Evolutionary conservation across 2,113 vertebrate genomes (phyloP), one percentile per base, ranked within the genome.

Genomic region (Taurulus bubalis): DNA sequence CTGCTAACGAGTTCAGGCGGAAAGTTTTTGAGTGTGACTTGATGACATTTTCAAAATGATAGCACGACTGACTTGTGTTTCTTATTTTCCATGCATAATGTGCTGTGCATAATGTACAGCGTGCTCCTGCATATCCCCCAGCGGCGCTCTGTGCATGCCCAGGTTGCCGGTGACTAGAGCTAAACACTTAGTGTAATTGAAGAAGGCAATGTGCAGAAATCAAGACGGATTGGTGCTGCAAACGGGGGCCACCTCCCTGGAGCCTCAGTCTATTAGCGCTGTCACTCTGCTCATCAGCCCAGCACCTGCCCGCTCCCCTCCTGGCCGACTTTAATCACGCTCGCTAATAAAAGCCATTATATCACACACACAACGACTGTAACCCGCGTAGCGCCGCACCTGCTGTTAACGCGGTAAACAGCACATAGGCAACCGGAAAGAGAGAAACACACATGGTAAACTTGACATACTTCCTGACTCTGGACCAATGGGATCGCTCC

Each of bases 211-310:
- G 89, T 91, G 91, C 89, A 84, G 87, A 95, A 95, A 94, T 94
- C 92, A 95, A 94, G 95, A 95, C 89, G 88, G 93, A 95, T 95
- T 77, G 87, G 90, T 83, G 86, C 85, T 71, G 87, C 88, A 81
- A 90, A 91, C 86, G 80, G 85, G 85, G 93, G 92, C 89, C 92
- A 90, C 89, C 90, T 93, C 94, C 93, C 91, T 84, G 80, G 94
- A 92, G 93, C 88, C 87, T 70, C 84, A 84, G 91, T 92, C 94
- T 90, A 94, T 95, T 94, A 94, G 90, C 94, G 91, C 90, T 93
- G 95, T 94, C 94, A 94, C 93, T 93, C 92, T 93, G 93, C 92
- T 94, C 94, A 94, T 94, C 90, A 92, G 90, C 90, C 86, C 88
- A 79, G 90, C 94, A 95, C 94, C 95, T 95, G 93, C 91, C 90